Evolutionary conservation across 2,888 invertebrate species (phyloP).

Genomic region (Cepaea hortensis): DNA sequence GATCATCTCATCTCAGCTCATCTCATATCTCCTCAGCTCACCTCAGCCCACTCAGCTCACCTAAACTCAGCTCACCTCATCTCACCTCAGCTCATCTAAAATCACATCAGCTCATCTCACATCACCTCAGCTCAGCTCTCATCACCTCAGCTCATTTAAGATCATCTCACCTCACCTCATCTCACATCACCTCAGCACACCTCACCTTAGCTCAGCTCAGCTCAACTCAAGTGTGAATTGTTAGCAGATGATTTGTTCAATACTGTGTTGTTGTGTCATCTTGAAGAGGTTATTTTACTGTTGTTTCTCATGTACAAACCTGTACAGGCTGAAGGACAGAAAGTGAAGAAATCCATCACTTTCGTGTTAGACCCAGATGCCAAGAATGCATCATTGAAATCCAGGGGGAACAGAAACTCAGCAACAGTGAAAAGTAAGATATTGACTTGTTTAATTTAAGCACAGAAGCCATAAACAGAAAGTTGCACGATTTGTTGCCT

Average conservation of each 20-base stretch:
- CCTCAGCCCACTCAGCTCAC: neutral
- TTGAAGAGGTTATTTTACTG: neutral
- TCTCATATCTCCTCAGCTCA: neutral
- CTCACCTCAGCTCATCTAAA: no score
- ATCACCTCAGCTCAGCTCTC: neutral
- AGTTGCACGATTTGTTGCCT: no score
- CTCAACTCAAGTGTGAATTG: no score
- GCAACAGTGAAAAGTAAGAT: neutral
- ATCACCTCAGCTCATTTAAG: neutral
- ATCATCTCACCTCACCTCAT: neutral
- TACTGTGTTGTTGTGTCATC: no score
- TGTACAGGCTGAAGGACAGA: conserved; percentile 50
- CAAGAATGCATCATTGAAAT: conserved; percentile 33
- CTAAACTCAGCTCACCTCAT: neutral
- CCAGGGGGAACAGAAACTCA: neutral
- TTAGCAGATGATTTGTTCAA: no score
- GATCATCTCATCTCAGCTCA: neutral
- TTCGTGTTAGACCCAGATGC: conserved; percentile 52
- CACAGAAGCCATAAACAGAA: no score
- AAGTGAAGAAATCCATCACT: conserved; percentile 51
- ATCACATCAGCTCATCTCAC: neutral
- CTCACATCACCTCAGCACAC: neutral
- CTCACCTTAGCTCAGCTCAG: no score
- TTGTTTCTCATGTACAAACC: neutral
- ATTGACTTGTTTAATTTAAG: no score